These are phyloP conservation scores for Calameuta idolon DNA, from an alignment of 2,888 invertebrate species.

Conservation along the genomic window DNA sequence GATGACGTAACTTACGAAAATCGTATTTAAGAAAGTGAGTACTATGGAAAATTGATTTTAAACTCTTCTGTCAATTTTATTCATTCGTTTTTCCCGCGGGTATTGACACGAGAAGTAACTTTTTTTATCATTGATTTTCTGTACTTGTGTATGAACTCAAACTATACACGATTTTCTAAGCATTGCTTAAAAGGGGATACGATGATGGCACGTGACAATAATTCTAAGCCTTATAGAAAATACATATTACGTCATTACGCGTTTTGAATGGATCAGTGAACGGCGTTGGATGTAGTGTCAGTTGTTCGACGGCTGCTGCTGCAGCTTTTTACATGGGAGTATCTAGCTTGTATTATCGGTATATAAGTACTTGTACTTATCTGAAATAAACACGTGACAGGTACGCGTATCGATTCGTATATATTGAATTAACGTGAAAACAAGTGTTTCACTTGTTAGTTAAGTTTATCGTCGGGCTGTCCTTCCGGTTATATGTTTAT, in stretches of 20 bases:
- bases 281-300: not conserved
- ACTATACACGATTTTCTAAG: no score
- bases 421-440: no score
- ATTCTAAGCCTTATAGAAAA: not conserved
- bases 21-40: no score
- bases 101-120: constrained; percentile 4
- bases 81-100: constrained; percentile 12
- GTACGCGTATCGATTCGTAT: not conserved
- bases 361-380: not conserved
- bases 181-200: not conserved
- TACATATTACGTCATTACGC: not conserved
- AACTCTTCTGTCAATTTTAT: no score
- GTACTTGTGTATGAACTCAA: not conserved
- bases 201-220: not conserved
- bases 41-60: no score
- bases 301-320: no score
- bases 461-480: not conserved
- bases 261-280: not conserved
- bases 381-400: not conserved
- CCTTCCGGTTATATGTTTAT: not conserved
- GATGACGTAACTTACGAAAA: no score
- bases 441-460: not conserved
- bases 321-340: not conserved
- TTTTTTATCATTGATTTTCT: constrained; percentile 8
- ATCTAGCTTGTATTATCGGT: not conserved